Conservation (phyloP, 2,888 invertebrate species). For the Rhamphomyia laevipes region DNA sequence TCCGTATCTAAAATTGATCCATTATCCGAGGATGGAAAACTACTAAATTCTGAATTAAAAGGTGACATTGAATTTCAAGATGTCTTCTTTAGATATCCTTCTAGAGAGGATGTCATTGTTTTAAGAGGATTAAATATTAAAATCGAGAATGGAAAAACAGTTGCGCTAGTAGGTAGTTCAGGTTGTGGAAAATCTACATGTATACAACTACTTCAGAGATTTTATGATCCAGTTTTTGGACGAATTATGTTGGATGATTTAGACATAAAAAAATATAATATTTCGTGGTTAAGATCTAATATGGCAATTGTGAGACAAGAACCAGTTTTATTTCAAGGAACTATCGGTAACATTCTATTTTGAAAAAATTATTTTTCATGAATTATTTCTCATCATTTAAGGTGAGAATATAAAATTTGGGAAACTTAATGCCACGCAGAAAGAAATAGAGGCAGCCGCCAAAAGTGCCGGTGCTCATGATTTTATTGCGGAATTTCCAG, state of each 20-base stretch:
- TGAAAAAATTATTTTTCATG: neutral
- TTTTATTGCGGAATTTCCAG: slow-evolving; percentile 58
- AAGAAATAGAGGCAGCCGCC: slow-evolving; percentile 56
- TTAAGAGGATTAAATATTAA: slow-evolving; percentile 51
- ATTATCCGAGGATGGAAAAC: slow-evolving; percentile 51
- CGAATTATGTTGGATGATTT: slow-evolving; percentile 45
- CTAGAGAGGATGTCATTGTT: slow-evolving; percentile 55
- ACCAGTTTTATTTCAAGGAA: slow-evolving; percentile 69
- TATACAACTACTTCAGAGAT: slow-evolving; percentile 55
- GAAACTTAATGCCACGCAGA: slow-evolving; percentile 50
- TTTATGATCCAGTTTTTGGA: slow-evolving; percentile 51
- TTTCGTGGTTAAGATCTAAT: slow-evolving; percentile 58
- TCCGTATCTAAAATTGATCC: slow-evolving; percentile 59
- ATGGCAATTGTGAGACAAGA: slow-evolving; percentile 82
- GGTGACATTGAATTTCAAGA: slow-evolving; percentile 57
- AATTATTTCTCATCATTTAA: slow-evolving; percentile 7
- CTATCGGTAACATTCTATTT: slow-evolving; percentile 39
- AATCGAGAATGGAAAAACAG: slow-evolving; percentile 50
- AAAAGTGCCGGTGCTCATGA: slow-evolving; percentile 62
- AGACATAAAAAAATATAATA: slow-evolving; percentile 55
- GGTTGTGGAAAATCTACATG: slow-evolving; percentile 76
- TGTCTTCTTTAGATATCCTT: slow-evolving; percentile 62
- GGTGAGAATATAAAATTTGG: slow-evolving; percentile 57
- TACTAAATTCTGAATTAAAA: slow-evolving; percentile 37
- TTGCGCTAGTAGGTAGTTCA: slow-evolving; percentile 58